phyloP scores from a whole-genome alignment of 2,797 vertebrate species.

The Amniataba percoides region DNA sequence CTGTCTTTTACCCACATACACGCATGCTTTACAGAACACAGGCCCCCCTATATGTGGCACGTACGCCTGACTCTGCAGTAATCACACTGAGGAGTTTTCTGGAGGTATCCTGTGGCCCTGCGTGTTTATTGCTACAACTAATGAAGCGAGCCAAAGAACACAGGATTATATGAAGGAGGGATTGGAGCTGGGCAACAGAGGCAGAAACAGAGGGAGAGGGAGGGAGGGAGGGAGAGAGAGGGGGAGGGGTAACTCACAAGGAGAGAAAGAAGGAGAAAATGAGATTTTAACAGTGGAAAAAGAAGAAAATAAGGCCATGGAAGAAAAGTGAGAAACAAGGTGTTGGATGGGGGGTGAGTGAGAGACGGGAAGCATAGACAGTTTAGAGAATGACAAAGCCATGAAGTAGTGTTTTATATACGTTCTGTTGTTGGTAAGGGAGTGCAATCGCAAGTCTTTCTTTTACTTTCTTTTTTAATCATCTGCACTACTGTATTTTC shows the following conservation, averaged over 20 bases:
- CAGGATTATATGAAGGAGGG: conserved; percentile 68
- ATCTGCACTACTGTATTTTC: not conserved
- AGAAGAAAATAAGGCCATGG: conserved; percentile 34
- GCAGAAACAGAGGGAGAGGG: not conserved
- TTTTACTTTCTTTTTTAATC: not conserved
- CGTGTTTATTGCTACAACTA: conserved; percentile 80
- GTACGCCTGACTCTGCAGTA: conserved; percentile 57
- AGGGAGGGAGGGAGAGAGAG: conserved; percentile 11
- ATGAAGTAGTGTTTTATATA: conserved; percentile 3
- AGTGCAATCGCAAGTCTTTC: not conserved
- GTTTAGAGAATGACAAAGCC: conserved; percentile 3
- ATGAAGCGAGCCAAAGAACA: conserved; percentile 75
- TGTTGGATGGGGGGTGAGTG: not conserved
- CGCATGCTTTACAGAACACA: conserved; percentile 5
- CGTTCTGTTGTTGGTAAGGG: not conserved
- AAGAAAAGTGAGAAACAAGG: conserved; percentile 45
- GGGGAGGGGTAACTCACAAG: not conserved
- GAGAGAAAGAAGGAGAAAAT: conserved; percentile 54
- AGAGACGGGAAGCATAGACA: conserved; percentile 16
- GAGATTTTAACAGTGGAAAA: conserved; percentile 66
- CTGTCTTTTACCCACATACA: conserved; percentile 3
- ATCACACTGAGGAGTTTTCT: conserved; percentile 63
- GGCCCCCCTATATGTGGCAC: conserved; percentile 20
- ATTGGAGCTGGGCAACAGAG: conserved; percentile 38
- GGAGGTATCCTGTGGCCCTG: conserved; percentile 64